Evolutionary conservation across 2,888 invertebrate species (phyloP), one percentile per base, ranked within the genome.

Genomic region (Heliconius cydno): DNA sequence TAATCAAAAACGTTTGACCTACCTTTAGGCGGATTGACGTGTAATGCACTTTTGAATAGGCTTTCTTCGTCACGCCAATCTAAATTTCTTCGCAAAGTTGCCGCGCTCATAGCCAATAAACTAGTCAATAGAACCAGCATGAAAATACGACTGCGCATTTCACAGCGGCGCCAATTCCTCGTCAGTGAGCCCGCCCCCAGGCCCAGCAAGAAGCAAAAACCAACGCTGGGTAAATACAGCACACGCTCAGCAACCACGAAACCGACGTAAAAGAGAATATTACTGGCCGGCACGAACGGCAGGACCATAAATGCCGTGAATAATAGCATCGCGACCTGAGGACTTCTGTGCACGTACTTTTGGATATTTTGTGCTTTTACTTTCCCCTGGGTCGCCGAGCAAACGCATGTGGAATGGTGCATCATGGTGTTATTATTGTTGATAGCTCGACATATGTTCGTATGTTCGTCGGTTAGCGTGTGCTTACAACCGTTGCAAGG

Each of bases 1-100:
- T 41, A 30, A 71, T 71, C 30, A 46, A 25, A 34, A 72, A 63
- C 22, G 38, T 74, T 77, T 65, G 70, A 86, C 94, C 95, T 92
- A 99, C 99, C 98, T 98, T 99, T 99, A n/a, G 99, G 98, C 77
- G 99, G 99, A 94, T 99, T 99, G 88, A 99, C 97, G 86, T 96
- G 95, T 84, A 99, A 96, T 38, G 99, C 99, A 84, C 99, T 98
- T 87, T 97, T 96, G 92, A 99, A 99, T 72, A 99, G 96, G 85
- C 97, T 97, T 92, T 99, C 99, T 93, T 99, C 99, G 87, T 98
- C 97, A 85, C 96, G 95, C 99, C 99, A 99, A 92, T 99, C 99
- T 79, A 96, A 95, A 91, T 99, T 99, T 86, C 99, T 96, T 79
- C 96, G 91, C 84, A 98, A 93, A 7, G 99, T 99, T 86, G 97